Evolutionary conservation across 2,797 vertebrate species (phyloP), one percentile per base, ranked within the genome.

Genomic region (Vireo griseus): DNA sequence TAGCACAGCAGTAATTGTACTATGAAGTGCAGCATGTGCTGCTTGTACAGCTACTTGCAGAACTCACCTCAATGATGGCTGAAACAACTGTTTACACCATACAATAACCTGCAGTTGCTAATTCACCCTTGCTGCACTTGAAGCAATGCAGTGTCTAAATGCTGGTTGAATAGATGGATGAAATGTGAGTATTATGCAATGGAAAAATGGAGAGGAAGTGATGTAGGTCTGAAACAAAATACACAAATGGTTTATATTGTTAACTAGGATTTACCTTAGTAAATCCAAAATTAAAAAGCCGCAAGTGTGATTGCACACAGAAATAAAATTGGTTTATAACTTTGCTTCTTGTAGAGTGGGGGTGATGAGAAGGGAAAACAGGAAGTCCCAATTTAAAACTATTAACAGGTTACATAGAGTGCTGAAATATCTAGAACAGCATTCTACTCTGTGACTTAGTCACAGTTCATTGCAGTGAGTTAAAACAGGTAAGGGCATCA

Each of bases 231-330:
- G 69, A 88, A 44, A 76, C 18, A 66, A 72, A 93, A 59, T 16
- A n/a, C 0, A 15, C 11, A 8, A 65, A 21, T 42, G 4, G 8
- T 35, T 86, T 50, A n/a, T 35, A 12, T 29, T 63, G 11, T 58
- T 86, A 77, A 42, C 12, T 35, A 61, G 19, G 9, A 4, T 76
- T 26, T 83, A 57, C 26, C 9, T 88, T 39, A 18, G 1, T 58
- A 62, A 35, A 31, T n/a, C n/a, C n/a, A n/a, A n/a, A n/a, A n/a
- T n/a, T n/a, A 21, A 77, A 73, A 87, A 52, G 15, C 26, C 76
- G 6, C 13, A 29, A 58, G n/a, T 1, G 0, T 40, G 71, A 55
- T 25, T 59, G 17, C 52, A 20, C 11, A 40, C 3, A 6, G 48
- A 55, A 91, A 48, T 40, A 65, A 67, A 69, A 72, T 14, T 7